Conservation (phyloP, 2,888 invertebrate species). For the Phrixothrix hirtus region DNA sequence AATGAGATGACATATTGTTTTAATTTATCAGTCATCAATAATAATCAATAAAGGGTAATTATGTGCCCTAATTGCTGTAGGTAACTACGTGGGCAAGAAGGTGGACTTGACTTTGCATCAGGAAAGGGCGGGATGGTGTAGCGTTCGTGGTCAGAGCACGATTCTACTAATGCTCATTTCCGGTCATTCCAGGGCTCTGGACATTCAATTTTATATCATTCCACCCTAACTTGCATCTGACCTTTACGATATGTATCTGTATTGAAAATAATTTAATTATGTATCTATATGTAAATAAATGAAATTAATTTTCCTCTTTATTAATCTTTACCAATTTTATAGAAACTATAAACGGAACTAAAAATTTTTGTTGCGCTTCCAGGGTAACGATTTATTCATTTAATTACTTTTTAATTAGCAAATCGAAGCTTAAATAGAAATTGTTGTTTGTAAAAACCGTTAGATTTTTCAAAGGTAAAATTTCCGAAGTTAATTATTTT, state of each 20-base stretch:
- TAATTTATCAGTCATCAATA: too few species aligned
- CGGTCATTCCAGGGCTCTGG: slow-evolving; percentile 30
- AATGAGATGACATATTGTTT: too few species aligned
- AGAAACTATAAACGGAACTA: too few species aligned
- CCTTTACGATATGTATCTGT: too few species aligned
- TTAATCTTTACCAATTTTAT: too few species aligned
- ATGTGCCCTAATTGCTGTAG: slow-evolving; percentile 7
- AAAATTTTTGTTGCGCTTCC: slow-evolving; percentile 13
- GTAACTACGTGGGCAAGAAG: slow-evolving; percentile 17
- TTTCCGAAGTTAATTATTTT: too few species aligned
- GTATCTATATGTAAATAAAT: too few species aligned
- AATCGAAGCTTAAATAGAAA: slow-evolving; percentile 12
- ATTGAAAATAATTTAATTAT: too few species aligned
- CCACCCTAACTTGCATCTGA: slow-evolving; percentile 1
- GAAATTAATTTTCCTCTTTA: too few species aligned
- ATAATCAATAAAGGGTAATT: slow-evolving; percentile 8
- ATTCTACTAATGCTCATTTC: slow-evolving; percentile 38
- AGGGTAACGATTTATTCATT: slow-evolving; percentile 15
- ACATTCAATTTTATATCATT: slow-evolving; percentile 13
- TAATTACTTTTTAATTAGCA: slow-evolving; percentile 26
- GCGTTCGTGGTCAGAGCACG: slow-evolving; percentile 27
- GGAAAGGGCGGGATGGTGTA: slow-evolving; percentile 31
- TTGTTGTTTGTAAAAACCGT: slow-evolving; percentile 17
- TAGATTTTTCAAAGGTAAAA: slow-evolving; percentile 5
- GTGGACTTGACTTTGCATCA: slow-evolving; percentile 14